Percentiles rank a stretch among this genome's conserved stretches.
Conservation (phyloP, 2,888 invertebrate genomes). For the Panorpa germanica region DNA sequence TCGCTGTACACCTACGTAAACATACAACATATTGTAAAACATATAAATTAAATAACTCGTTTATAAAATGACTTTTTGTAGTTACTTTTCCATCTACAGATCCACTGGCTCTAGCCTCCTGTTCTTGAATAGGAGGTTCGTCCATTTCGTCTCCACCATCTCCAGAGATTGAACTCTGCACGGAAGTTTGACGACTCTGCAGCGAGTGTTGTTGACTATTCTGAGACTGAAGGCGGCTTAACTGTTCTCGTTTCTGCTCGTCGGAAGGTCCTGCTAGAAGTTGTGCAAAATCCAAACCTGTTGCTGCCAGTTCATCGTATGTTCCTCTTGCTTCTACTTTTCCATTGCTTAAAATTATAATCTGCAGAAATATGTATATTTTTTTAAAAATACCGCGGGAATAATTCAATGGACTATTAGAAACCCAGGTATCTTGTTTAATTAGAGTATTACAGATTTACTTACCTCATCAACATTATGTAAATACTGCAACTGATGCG, state of each 20-base stretch:
- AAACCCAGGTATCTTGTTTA: too few species aligned
- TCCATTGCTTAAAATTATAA: slow-evolving; percentile 33
- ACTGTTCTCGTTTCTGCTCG: slow-evolving; percentile 24
- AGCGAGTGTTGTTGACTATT: slow-evolving; percentile 6
- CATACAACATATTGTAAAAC: too few species aligned
- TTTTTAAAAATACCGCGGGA: too few species aligned
- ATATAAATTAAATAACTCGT: too few species aligned
- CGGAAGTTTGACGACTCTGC: slow-evolving; percentile 19
- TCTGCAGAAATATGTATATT: too few species aligned
- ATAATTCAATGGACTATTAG: too few species aligned
- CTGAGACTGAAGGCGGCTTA: too few species aligned
- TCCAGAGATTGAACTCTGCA: slow-evolving; percentile 24
- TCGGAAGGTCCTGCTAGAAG: slow-evolving; percentile 29
- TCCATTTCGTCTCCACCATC: slow-evolving; percentile 23
- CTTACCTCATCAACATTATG: slow-evolving; percentile 32
- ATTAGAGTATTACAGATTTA: too few species aligned
- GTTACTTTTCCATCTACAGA: slow-evolving; percentile 31
- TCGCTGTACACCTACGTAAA: slow-evolving; percentile 36
- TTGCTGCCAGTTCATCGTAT: slow-evolving; percentile 31
- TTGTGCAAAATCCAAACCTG: slow-evolving; percentile 40
- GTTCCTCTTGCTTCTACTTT: slow-evolving; percentile 35
- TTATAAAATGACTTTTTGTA: too few species aligned
- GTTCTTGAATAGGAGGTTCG: slow-evolving; percentile 21
- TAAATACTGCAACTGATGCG: slow-evolving; percentile 54
- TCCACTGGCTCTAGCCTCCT: slow-evolving; percentile 37